Evolutionary conservation across 1,140 invertebrate species (phyloP).

Genomic region (Venturia canescens): DNA sequence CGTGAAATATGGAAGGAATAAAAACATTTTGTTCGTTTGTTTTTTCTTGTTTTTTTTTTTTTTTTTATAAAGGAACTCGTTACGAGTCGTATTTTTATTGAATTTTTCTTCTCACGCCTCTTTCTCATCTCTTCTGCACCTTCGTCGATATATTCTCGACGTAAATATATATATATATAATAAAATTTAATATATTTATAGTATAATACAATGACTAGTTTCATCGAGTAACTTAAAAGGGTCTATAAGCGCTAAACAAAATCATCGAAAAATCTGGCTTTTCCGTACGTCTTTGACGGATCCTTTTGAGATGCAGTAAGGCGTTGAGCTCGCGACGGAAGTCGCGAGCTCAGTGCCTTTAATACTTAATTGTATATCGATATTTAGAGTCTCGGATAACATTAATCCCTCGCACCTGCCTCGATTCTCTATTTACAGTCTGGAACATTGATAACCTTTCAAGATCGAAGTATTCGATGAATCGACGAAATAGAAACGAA

Average conservation of each 20-base stretch:
- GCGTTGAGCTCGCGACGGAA: neutral
- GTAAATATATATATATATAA: slow-evolving; percentile 33
- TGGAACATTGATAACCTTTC: neutral
- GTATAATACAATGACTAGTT: slow-evolving; percentile 71
- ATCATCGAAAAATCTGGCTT: slow-evolving; percentile 45
- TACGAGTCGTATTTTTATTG: no score
- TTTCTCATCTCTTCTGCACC: slow-evolving; percentile 46
- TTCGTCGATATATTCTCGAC: slow-evolving; percentile 32
- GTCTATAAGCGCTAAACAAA: slow-evolving; percentile 55
- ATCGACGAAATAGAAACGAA: no score
- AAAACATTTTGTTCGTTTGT: no score
- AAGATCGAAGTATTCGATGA: neutral
- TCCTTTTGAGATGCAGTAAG: slow-evolving; percentile 26
- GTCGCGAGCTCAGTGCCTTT: neutral
- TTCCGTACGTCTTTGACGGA: slow-evolving; percentile 24
- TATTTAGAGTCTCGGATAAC: neutral
- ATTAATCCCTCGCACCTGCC: no score
- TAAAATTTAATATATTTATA: neutral
- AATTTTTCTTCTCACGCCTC: slow-evolving; percentile 16
- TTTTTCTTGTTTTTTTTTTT: no score
- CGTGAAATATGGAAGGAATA: no score
- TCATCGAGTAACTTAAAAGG: slow-evolving; percentile 68
- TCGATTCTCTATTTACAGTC: neutral
- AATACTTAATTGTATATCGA: neutral
- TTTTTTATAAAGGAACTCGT: no score